These are phyloP conservation scores for Caiman crocodilus DNA, from an alignment of 2,797 vertebrate genomes.

Conservation along the genomic window DNA sequence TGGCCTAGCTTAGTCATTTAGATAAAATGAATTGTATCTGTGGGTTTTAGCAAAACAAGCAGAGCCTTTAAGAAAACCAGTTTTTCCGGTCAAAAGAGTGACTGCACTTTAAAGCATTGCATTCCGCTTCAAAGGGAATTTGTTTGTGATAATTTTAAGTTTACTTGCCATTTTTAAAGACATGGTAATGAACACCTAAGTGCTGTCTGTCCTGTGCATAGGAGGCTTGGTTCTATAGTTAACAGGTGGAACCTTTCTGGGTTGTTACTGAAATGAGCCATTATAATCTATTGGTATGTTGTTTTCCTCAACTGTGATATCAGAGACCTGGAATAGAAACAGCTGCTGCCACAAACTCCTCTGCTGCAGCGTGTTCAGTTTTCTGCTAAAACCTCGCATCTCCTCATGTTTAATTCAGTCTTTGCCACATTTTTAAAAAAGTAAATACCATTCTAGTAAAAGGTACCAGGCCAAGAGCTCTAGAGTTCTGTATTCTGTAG, in stretches of 20 bases:
- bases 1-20: background rate
- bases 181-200: fast-evolving
- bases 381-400: background rate
- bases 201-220: background rate
- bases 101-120: background rate
- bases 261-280: background rate
- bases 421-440: background rate
- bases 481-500: background rate
- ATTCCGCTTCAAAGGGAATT: background rate
- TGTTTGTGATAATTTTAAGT: fast-evolving
- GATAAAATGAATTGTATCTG: background rate
- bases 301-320: background rate
- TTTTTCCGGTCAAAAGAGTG: background rate
- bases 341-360: background rate
- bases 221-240: background rate
- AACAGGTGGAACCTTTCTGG: background rate
- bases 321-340: background rate
- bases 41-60: background rate
- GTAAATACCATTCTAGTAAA: background rate
- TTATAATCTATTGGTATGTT: background rate
- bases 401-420: background rate
- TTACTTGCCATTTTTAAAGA: background rate
- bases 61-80: background rate
- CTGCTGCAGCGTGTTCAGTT: background rate
- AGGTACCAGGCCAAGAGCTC: background rate